Percentiles rank a stretch among this genome's conserved stretches.
Evolutionary conservation across 2,113 vertebrate species (phyloP).

Genomic region (Felis chaus): DNA sequence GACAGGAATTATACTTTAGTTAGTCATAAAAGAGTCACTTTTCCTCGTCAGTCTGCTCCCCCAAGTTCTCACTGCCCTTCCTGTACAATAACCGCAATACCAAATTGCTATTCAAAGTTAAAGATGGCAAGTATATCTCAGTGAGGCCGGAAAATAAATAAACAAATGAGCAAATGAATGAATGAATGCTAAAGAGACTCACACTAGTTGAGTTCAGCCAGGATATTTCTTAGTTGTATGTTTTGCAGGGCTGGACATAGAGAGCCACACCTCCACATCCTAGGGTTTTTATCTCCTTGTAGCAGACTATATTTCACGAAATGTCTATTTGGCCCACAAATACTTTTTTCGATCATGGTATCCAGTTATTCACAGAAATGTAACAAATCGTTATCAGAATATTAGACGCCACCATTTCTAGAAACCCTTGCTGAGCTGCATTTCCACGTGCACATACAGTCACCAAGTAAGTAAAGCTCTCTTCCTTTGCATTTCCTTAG

Average conservation of each 20-base stretch:
- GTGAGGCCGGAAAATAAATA: neutral
- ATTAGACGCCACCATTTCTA: neutral
- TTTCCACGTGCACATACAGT: neutral
- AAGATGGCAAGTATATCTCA: neutral
- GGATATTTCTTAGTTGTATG: neutral
- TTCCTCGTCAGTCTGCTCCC: neutral
- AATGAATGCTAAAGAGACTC: neutral
- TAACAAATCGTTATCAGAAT: neutral
- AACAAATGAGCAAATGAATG: neutral
- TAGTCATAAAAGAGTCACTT: conserved; percentile 3
- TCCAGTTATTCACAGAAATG: neutral
- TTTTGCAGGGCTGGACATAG: neutral
- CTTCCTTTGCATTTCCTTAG: neutral
- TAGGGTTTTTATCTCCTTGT: neutral
- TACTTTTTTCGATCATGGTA: neutral
- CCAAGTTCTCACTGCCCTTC: conserved; percentile 12
- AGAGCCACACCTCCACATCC: neutral
- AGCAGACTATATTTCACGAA: neutral
- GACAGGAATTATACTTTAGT: neutral
- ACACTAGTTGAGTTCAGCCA: neutral
- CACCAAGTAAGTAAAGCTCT: neutral
- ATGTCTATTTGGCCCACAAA: neutral
- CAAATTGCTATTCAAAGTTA: neutral
- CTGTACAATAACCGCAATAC: neutral
- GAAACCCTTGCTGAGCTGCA: neutral